Evolutionary conservation across 2,797 vertebrate genomes (phyloP).

Genomic region (Microhierax caerulescens): DNA sequence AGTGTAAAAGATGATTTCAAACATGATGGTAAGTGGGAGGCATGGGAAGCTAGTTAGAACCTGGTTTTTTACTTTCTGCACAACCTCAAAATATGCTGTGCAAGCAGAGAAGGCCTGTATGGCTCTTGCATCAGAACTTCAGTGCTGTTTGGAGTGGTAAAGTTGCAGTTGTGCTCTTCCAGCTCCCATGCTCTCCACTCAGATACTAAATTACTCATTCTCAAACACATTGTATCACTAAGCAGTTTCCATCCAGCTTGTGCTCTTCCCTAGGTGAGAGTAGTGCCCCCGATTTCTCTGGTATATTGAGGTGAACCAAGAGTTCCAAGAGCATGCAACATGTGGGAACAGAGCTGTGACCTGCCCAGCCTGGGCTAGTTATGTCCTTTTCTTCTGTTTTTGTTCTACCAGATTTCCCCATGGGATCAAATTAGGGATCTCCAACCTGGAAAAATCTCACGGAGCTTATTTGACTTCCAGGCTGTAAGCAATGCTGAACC

Average conservation of each 20-base stretch:
- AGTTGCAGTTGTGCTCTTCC: neutral
- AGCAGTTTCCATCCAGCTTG: neutral
- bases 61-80: neutral
- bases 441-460: neutral
- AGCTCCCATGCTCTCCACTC: neutral
- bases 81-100: neutral
- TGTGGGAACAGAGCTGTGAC: neutral
- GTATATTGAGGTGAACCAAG: neutral
- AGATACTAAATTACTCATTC: neutral
- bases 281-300: neutral
- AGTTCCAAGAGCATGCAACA: fast-evolving
- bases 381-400: neutral
- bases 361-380: neutral
- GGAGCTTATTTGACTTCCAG: neutral
- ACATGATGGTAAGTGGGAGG: neutral
- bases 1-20: neutral
- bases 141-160: neutral
- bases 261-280: neutral
- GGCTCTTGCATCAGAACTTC: neutral
- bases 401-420: neutral
- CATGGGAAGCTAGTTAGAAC: neutral
- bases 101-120: neutral
- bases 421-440: neutral
- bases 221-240: neutral
- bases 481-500: neutral